These are phyloP conservation scores for Origma solitaria DNA, from an alignment of 2,113 vertebrate species.

Conservation along the genomic window DNA sequence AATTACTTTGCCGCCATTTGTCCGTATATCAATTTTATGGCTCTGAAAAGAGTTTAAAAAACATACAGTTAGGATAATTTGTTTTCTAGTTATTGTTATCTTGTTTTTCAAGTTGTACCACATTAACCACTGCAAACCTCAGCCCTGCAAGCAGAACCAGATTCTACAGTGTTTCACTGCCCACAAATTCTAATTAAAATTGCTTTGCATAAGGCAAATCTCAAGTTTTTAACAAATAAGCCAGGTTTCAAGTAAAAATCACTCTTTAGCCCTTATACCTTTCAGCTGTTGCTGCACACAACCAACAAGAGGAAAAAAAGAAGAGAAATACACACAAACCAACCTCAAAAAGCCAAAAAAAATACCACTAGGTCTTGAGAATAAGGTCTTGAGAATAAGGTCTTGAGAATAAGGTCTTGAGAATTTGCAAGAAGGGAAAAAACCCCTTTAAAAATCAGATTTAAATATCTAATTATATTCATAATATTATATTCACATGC, in stretches of 20 bases:
- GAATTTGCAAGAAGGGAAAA: not conserved
- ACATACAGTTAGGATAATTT: not conserved
- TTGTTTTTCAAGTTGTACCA: not conserved
- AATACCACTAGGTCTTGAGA: not conserved
- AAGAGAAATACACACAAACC: not conserved
- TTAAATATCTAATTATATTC: not conserved
- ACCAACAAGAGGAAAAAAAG: not conserved
- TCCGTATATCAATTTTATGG: slow-evolving; percentile 80
- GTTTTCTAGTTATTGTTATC: not conserved
- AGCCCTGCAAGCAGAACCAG: not conserved
- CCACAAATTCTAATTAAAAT: not conserved
- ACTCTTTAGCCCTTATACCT: not conserved
- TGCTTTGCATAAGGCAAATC: not conserved
- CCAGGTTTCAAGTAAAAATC: not conserved
- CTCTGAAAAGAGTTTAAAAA: slow-evolving; percentile 68
- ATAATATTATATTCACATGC: too few species aligned
- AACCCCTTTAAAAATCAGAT: not conserved
- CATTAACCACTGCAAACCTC: not conserved
- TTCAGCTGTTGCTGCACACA: not conserved
- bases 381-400: not conserved
- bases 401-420: not conserved
- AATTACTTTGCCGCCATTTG: slow-evolving; percentile 83
- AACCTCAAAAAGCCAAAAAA: not conserved
- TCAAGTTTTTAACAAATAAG: not conserved
- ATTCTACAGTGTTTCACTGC: not conserved